These are phyloP conservation scores for Macroteleia sp. DNA, from an alignment of 2,888 invertebrate genomes.

Conservation along the genomic window DNA sequence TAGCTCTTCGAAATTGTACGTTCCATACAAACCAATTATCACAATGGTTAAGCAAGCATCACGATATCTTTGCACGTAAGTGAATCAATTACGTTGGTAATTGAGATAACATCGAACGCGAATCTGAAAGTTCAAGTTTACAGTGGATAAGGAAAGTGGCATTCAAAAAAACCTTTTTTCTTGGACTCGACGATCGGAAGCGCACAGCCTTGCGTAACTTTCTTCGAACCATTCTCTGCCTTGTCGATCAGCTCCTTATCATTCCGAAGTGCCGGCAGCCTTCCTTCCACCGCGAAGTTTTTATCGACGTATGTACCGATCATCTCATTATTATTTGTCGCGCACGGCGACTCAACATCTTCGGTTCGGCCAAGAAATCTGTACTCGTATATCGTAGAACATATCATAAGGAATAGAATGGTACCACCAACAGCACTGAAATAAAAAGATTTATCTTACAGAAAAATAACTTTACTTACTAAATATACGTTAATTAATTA, in stretches of 20 bases:
- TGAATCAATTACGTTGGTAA: constrained; percentile 30
- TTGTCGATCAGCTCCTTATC: constrained; percentile 83
- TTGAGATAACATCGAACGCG: constrained; percentile 40
- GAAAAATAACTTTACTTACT: too few species aligned
- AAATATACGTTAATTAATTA: too few species aligned
- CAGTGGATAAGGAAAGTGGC: constrained; percentile 11
- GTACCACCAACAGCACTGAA: constrained; percentile 85
- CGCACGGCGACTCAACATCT: constrained; percentile 83
- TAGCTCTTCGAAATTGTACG: too few species aligned
- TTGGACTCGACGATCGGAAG: constrained; percentile 38
- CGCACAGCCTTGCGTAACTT: constrained; percentile 47
- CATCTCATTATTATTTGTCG: constrained; percentile 83
- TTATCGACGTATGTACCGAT: constrained; percentile 85
- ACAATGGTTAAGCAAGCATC: too few species aligned
- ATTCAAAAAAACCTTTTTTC: constrained; percentile 66
- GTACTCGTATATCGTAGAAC: constrained; percentile 88
- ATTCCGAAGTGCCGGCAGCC: constrained; percentile 79
- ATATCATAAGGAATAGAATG: constrained; percentile 86
- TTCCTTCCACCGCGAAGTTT: constrained; percentile 73
- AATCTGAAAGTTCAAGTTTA: constrained; percentile 52
- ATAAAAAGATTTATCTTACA: constrained; percentile 55
- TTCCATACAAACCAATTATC: too few species aligned
- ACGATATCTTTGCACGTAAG: too few species aligned
- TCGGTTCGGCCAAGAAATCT: constrained; percentile 85
- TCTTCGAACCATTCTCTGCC: constrained; percentile 68